Percentiles rank a stretch among this genome's conserved stretches.
Conservation (phyloP, 2,113 vertebrate species). For the Elachura formosa region DNA sequence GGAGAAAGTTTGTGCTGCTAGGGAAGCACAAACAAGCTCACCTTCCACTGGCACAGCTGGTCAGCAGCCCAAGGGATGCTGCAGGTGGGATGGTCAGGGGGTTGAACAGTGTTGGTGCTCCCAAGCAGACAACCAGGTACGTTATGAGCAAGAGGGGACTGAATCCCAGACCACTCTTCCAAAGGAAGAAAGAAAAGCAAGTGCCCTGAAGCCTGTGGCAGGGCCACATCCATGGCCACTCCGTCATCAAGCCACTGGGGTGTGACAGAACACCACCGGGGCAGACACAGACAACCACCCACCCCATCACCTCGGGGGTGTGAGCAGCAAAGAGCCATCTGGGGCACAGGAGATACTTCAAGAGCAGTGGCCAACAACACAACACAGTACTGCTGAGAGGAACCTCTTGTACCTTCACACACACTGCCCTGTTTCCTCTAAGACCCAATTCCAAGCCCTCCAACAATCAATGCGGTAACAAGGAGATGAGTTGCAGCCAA, state of each 20-base stretch:
- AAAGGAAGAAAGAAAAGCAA: background rate
- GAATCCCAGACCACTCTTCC: background rate
- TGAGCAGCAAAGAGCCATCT: background rate
- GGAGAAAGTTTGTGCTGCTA: background rate
- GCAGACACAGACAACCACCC: background rate
- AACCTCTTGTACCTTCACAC: background rate
- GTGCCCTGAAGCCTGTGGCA: background rate
- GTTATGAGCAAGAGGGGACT: background rate
- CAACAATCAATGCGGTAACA: constrained; percentile 49
- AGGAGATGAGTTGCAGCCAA: constrained; percentile 56
- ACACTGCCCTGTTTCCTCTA: background rate
- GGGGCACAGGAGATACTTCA: background rate
- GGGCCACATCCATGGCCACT: background rate
- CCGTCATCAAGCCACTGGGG: background rate
- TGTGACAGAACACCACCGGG: background rate
- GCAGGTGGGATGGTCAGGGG: background rate
- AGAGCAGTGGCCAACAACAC: background rate
- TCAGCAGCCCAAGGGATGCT: background rate
- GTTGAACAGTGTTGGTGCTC: background rate
- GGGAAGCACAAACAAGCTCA: background rate
- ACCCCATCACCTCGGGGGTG: background rate
- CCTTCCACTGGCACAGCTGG: background rate
- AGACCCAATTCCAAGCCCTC: constrained; percentile 5
- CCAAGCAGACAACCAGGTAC: background rate
- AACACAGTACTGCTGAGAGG: background rate